These are phyloP conservation scores for Paracentrotus lividus DNA, from an alignment of 53 echinoderm and acorn worm species.

Conservation along the genomic window DNA sequence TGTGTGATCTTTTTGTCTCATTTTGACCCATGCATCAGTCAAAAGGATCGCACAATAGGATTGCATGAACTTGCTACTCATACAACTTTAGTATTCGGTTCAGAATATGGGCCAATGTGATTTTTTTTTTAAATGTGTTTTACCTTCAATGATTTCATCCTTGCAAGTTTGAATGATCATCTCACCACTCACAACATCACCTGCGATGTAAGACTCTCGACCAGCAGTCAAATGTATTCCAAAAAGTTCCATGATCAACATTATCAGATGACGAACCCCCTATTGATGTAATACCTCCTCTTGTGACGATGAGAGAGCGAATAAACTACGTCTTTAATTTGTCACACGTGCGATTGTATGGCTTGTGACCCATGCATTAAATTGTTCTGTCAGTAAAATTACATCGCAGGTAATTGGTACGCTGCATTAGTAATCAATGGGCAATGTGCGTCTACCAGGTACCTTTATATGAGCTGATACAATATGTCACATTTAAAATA, in stretches of 20 bases:
- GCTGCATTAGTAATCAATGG: background rate
- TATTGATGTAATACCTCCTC: background rate
- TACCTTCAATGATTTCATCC: conserved; percentile 33
- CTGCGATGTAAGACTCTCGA: conserved; percentile 14
- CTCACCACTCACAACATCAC: conserved; percentile 52
- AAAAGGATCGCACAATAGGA: too few relatives aligned
- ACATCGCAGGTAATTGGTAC: background rate
- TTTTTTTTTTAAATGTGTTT: background rate
- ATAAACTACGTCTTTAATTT: background rate
- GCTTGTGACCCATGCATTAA: background rate
- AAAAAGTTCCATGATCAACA: conserved; percentile 59
- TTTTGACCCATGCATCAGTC: too few relatives aligned
- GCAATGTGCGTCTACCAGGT: background rate
- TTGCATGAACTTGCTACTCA: too few relatives aligned
- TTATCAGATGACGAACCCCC: background rate
- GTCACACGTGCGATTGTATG: background rate
- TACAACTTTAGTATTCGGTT: too few relatives aligned
- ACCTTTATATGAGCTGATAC: background rate
- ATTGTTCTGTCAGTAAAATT: background rate
- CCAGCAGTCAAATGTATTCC: conserved; percentile 54
- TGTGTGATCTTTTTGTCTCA: too few relatives aligned
- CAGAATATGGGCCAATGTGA: too few relatives aligned
- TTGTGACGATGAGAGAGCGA: background rate
- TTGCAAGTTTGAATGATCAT: conserved; percentile 12
- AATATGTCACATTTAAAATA: background rate